A percentile compares a stretch with the other conserved stretches of the same genome.
phyloP scores from a whole-genome alignment of 2,797 vertebrate species.

The Myoxocephalus aenaeus region DNA sequence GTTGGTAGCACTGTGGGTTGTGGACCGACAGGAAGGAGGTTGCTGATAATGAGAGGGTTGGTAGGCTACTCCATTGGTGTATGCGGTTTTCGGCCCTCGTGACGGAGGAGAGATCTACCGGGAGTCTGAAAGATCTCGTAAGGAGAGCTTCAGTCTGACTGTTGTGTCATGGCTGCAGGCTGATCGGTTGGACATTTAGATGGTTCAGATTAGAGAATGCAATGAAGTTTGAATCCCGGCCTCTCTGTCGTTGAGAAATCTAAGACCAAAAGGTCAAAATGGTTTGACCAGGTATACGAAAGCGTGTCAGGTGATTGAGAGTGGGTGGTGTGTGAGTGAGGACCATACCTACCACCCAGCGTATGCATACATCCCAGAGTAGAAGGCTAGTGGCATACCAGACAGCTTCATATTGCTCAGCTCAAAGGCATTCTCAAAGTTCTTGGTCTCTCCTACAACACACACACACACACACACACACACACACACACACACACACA shows the following conservation, averaged over 20 bases:
- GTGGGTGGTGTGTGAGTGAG: slow-evolving; percentile 7
- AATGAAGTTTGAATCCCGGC: background rate
- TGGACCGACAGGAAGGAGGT: background rate
- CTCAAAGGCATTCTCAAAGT: slow-evolving; percentile 93
- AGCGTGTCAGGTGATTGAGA: background rate
- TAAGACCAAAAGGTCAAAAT: no score
- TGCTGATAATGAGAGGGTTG: background rate
- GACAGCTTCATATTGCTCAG: slow-evolving; percentile 85
- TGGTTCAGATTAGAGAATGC: background rate
- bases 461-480: slow-evolving; percentile 21
- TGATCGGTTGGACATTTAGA: background rate
- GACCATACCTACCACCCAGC: slow-evolving; percentile 88
- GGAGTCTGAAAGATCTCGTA: background rate
- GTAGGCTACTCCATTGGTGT: background rate
- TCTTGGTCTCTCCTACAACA: slow-evolving; percentile 88
- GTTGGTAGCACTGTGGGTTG: background rate
- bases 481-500: slow-evolving; percentile 60
- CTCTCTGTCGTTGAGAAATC: background rate
- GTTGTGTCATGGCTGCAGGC: background rate
- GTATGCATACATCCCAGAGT: slow-evolving; percentile 98
- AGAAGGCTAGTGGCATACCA: slow-evolving; percentile 94
- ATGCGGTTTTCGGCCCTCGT: background rate
- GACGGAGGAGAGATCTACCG: background rate
- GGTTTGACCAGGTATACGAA: background rate
- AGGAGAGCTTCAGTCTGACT: background rate